Evolutionary conservation across 2,113 vertebrate genomes (phyloP), one percentile per base, ranked within the genome.

Genomic region (Xiphophorus hellerii): DNA sequence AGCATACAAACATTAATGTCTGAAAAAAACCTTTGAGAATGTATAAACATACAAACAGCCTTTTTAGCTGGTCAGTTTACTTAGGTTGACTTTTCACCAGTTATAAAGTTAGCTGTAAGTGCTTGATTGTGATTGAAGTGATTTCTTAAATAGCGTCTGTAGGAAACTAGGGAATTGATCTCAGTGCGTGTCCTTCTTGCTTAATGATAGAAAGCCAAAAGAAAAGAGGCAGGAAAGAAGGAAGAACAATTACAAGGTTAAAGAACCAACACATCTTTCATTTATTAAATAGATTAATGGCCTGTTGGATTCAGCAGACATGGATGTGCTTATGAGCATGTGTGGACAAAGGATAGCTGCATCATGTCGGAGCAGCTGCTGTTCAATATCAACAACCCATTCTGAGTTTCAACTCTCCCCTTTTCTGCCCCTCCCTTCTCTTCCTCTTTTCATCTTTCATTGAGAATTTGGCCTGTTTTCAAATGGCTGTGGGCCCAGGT

Each of bases 211-310:
- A 12, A 15, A 65, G 42, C 14, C 29, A 64, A 64, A 33, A 5
- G n/a, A 63, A 61, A 61, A 27, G 0, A 35, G 42, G 60, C n/a
- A 77, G 76, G 74, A 63, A 31, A 25, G 5, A 10, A 27, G 14
- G 31, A 15, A 12, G 33, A 65, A 17, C 4, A 30, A 64, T 63
- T 70, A 62, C 1, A 6, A 64, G 68, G 78, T 72, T 70, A 77
- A 78, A 73, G 74, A 76, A 71, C 62, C 20, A 3, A 89, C 91
- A 88, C 85, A 89, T 87, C 87, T 84, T 80, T 82, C 66, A 85
- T 81, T 81, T 89, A 92, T 92, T 93, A 90, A 88, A 92, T 89
- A 77, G 86, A 92, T 92, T 88, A 91, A 83, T 84, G 71, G 48
- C 74, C 80, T 75, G 77, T 69, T 71, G 82, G 85, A 84, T 73